phyloP scores from a whole-genome alignment of 2,113 vertebrate genomes.

The Zonotrichia leucophrys region DNA sequence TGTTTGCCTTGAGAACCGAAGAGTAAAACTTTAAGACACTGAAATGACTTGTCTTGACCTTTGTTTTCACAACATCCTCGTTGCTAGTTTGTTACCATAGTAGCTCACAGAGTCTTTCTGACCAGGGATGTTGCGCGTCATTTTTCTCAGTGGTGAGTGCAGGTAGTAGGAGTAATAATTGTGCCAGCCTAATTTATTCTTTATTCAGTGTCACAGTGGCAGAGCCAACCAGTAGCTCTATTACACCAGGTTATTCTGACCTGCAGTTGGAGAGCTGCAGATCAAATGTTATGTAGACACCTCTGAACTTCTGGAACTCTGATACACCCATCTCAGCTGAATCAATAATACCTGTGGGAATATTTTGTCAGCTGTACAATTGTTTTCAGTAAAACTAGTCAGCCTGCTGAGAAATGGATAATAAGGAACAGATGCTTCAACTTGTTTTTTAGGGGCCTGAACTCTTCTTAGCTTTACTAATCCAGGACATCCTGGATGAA shows the following conservation, averaged over 20 bases:
- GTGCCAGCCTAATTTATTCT: background rate
- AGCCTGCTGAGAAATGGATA: slow-evolving; percentile 49
- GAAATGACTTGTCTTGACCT: background rate
- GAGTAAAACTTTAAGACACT: background rate
- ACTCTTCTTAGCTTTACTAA: slow-evolving; percentile 39
- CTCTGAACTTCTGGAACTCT: background rate
- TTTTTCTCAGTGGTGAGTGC: background rate
- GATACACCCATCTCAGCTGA: background rate
- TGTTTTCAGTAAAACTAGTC: slow-evolving; percentile 40
- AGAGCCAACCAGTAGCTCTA: background rate
- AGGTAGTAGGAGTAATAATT: background rate
- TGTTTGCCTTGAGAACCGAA: background rate
- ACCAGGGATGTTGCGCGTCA: background rate
- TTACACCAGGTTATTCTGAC: background rate
- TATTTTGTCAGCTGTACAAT: slow-evolving; percentile 20
- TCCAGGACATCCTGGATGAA: slow-evolving; percentile 58
- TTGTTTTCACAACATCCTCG: background rate
- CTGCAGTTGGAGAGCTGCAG: background rate
- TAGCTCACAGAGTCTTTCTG: background rate
- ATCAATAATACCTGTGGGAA: background rate
- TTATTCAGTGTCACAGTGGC: background rate
- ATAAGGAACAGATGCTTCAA: slow-evolving; percentile 59
- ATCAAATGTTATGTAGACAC: background rate
- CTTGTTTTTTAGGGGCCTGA: slow-evolving; percentile 35
- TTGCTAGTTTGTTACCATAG: background rate